These are phyloP conservation scores for Leptinotarsa defecta DNA, from an alignment of 1,140 invertebrate genomes.

Conservation along the genomic window DNA sequence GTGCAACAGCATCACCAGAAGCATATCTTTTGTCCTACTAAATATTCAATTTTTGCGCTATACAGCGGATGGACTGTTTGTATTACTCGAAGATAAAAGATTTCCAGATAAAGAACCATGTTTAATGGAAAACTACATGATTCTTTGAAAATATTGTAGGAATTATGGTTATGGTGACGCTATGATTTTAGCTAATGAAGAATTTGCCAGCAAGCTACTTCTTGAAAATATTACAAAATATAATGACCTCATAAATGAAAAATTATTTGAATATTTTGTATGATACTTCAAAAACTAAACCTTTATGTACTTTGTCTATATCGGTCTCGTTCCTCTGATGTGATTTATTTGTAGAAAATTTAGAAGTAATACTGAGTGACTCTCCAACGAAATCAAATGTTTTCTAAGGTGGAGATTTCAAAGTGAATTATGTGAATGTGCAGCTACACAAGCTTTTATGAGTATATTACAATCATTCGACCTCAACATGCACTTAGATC, in stretches of 20 bases:
- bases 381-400: neutral
- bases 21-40: neutral
- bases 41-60: neutral
- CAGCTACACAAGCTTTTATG: too few relatives aligned
- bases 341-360: neutral
- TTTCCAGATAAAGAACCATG: neutral
- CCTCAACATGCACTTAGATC: too few relatives aligned
- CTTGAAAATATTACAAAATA: neutral
- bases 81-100: neutral
- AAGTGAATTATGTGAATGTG: too few relatives aligned
- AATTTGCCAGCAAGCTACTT: neutral
- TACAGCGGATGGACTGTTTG: neutral
- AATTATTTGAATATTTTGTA: too few relatives aligned
- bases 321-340: neutral
- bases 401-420: too few relatives aligned
- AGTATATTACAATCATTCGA: too few relatives aligned
- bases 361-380: neutral
- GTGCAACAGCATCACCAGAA: neutral
- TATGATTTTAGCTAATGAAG: neutral
- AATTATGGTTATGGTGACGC: neutral
- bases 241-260: too few relatives aligned
- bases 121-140: neutral
- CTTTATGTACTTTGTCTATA: neutral
- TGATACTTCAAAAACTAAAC: too few relatives aligned
- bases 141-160: neutral